These are phyloP conservation scores for Austrofundulus limnaeus DNA, from an alignment of 2,113 vertebrate genomes.

Conservation along the genomic window DNA sequence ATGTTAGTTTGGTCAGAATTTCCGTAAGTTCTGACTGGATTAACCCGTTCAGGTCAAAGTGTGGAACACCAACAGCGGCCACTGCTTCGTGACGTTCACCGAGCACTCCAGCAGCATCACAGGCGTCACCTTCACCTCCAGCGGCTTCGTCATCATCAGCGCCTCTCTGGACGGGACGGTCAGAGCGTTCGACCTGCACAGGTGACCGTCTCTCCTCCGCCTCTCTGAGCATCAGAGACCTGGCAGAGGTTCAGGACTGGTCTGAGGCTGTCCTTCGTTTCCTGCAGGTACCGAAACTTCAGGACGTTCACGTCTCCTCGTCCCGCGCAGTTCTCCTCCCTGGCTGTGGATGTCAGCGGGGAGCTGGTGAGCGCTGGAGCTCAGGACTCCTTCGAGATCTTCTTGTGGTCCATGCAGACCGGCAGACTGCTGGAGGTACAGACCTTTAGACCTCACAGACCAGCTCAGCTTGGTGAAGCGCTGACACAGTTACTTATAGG, in stretches of 20 bases:
- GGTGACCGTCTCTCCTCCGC: slow-evolving; percentile 70
- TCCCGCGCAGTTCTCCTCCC: slow-evolving; percentile 90
- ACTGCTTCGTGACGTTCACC: slow-evolving; percentile 95
- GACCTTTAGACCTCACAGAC: neutral
- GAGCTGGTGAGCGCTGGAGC: slow-evolving; percentile 94
- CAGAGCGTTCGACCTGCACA: slow-evolving; percentile 94
- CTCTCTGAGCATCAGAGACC: neutral
- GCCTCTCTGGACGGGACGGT: slow-evolving; percentile 95
- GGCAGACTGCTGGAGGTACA: slow-evolving; percentile 90
- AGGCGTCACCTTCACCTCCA: slow-evolving; percentile 86
- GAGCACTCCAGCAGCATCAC: slow-evolving; percentile 92
- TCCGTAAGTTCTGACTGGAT: neutral
- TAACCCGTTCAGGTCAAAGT: slow-evolving; percentile 86
- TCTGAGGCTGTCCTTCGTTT: neutral
- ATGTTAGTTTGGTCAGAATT: too few species aligned
- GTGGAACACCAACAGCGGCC: slow-evolving; percentile 92
- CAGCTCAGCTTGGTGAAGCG: neutral
- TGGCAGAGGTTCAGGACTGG: neutral
- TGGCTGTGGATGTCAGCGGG: slow-evolving; percentile 89
- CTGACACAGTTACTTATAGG: neutral
- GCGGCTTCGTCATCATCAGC: slow-evolving; percentile 89
- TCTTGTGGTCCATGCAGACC: slow-evolving; percentile 98
- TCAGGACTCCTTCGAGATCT: slow-evolving; percentile 95
- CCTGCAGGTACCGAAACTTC: slow-evolving; percentile 91
- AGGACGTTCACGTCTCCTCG: slow-evolving; percentile 92